These are phyloP conservation scores for Galleria mellonella DNA, from an alignment of 1,140 invertebrate species.

Conservation along the genomic window DNA sequence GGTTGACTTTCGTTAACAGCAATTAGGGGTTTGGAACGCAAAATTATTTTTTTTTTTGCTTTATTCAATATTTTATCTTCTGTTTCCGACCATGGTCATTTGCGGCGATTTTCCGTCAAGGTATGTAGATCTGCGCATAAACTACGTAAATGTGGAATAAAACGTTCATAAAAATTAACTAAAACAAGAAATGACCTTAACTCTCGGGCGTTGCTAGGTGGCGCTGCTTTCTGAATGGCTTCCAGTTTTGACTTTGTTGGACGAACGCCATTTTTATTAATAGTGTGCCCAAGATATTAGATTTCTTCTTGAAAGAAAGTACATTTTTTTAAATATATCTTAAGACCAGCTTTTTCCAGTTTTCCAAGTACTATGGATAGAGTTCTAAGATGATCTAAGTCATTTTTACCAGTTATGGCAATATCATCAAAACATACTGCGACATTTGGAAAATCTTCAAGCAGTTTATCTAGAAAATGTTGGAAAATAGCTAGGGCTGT, in stretches of 20 bases:
- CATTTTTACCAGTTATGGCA: no score
- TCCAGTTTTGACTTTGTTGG: constrained; percentile 57
- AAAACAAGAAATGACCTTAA: constrained; percentile 65
- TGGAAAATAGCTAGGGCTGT: no score
- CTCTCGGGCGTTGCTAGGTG: constrained; percentile 43
- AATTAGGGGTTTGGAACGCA: not conserved
- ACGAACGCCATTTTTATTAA: constrained; percentile 51
- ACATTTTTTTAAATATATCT: constrained; percentile 42
- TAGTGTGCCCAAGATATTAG: constrained; percentile 53
- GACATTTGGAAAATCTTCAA: no score
- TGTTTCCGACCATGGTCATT: not conserved
- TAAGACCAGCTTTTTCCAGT: constrained; percentile 41
- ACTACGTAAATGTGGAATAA: no score
- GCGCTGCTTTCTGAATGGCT: no score
- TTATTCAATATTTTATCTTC: not conserved
- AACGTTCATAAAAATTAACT: constrained; percentile 19
- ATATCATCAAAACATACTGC: no score
- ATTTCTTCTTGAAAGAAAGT: constrained; percentile 53
- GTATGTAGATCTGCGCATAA: no score
- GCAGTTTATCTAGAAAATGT: no score
- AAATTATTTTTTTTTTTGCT: not conserved
- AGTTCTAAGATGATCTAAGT: no score
- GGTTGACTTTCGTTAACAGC: no score
- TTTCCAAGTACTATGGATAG: no score
- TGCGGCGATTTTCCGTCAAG: not conserved